phyloP scores from a whole-genome alignment of 2,113 vertebrate genomes.

The Lethenteron camtschaticum region DNA sequence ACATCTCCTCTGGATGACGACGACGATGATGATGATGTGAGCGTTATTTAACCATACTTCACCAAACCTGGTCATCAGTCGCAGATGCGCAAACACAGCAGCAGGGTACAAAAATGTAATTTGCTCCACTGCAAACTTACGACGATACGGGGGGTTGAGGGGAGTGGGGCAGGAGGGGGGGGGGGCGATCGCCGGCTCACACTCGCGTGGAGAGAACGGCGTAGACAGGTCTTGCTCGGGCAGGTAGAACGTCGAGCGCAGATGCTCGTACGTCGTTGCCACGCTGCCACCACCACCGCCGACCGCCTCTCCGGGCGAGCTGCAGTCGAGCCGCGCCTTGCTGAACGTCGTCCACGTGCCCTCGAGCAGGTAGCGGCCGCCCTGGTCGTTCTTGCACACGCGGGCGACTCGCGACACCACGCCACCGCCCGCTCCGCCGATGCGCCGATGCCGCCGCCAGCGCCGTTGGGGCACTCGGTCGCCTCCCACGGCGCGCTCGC shows the following conservation, averaged over 20 bases:
- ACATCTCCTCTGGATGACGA: too few relatives aligned
- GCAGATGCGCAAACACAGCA: too few relatives aligned
- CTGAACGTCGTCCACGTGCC: constrained; percentile 98
- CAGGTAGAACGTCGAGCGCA: constrained; percentile 63
- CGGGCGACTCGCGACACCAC: constrained; percentile 72
- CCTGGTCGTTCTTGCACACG: constrained; percentile 85
- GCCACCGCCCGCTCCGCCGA: too few relatives aligned
- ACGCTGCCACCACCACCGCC: too few relatives aligned
- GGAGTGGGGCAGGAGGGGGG: too few relatives aligned
- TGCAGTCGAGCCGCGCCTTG: constrained; percentile 79
- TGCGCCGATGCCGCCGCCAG: constrained; percentile 11
- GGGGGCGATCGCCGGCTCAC: constrained; percentile 24
- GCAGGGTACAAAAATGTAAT: too few relatives aligned
- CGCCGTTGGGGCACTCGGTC: constrained; percentile 69
- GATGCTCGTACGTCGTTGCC: constrained; percentile 26
- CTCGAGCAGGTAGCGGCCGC: constrained; percentile 73
- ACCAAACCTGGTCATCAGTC: too few relatives aligned
- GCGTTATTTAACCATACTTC: too few relatives aligned
- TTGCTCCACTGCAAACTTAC: too few relatives aligned
- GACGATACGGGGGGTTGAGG: too few relatives aligned
- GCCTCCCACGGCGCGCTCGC: constrained; percentile 74
- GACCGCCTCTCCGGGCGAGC: too few relatives aligned
- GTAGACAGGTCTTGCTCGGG: constrained; percentile 62
- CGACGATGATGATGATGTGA: too few relatives aligned
- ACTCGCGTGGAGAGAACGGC: constrained; percentile 64